phyloP scores from a whole-genome alignment of 2,888 invertebrate species.

The Stenodera caucasica region DNA sequence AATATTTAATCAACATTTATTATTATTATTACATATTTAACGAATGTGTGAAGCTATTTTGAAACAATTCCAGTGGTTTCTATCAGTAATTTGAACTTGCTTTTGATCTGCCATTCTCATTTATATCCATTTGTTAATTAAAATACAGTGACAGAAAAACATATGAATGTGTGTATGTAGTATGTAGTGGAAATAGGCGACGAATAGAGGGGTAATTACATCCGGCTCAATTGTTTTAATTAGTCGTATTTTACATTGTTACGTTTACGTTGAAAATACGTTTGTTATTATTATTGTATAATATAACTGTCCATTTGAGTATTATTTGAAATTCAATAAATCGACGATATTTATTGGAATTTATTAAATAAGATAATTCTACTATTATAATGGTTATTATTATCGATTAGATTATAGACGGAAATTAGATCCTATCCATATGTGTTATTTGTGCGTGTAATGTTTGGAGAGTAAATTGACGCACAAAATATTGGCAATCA shows the following conservation, averaged over 20 bases:
- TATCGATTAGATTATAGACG: background rate
- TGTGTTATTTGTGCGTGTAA: no score
- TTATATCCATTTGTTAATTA: conserved; percentile 28
- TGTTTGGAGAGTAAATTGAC: conserved; percentile 27
- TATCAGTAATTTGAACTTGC: conserved; percentile 29
- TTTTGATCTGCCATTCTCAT: conserved; percentile 27
- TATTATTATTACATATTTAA: no score
- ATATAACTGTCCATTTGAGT: conserved; percentile 19
- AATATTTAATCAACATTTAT: no score
- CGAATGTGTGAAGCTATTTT: conserved; percentile 20
- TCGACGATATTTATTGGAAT: background rate
- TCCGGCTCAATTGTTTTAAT: conserved; percentile 40
- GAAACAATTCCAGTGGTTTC: conserved; percentile 33
- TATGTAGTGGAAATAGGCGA: background rate
- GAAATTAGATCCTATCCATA: background rate
- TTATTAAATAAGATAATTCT: background rate
- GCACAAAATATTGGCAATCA: conserved; percentile 26
- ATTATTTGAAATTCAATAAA: background rate
- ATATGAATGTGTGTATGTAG: background rate
- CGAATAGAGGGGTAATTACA: conserved; percentile 31
- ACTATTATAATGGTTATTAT: background rate
- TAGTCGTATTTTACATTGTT: conserved; percentile 31
- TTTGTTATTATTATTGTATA: conserved; percentile 27
- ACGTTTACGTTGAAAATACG: conserved; percentile 12
- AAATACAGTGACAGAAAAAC: conserved; percentile 20